Evolutionary conservation across 2,797 vertebrate species (phyloP).

Genomic region (Enteromius mattozi): DNA sequence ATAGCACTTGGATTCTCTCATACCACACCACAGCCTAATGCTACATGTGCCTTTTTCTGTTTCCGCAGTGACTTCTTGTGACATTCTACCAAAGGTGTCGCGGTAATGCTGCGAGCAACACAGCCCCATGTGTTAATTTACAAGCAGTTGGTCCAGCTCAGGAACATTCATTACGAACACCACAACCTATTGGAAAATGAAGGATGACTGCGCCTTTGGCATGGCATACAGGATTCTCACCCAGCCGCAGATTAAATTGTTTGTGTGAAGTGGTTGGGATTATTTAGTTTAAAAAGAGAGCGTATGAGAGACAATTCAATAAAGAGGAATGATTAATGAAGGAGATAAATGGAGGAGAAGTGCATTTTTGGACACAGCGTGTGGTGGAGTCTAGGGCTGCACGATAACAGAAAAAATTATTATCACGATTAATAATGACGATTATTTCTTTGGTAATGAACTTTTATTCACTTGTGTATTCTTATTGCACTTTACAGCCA

Average conservation of each 20-base stretch:
- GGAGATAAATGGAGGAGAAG: constrained; percentile 12
- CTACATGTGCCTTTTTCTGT: constrained; percentile 49
- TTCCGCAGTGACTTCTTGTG: constrained; percentile 64
- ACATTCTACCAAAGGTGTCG: neutral
- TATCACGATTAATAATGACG: too few relatives aligned
- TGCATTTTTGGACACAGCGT: neutral
- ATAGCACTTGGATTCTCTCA: constrained; percentile 36
- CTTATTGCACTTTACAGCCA: too few relatives aligned
- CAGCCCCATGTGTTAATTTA: constrained; percentile 65
- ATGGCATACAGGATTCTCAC: constrained; percentile 63
- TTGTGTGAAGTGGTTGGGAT: constrained; percentile 67
- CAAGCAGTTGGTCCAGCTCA: constrained; percentile 68
- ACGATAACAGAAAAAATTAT: too few relatives aligned
- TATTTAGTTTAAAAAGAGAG: constrained; percentile 66
- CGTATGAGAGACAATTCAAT: constrained; percentile 52
- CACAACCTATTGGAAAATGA: constrained; percentile 60
- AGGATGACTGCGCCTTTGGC: constrained; percentile 65
- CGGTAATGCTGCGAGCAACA: constrained; percentile 51
- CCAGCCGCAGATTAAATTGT: constrained; percentile 70
- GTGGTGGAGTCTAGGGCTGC: neutral
- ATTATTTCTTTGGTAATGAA: too few relatives aligned
- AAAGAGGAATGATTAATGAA: constrained; percentile 55
- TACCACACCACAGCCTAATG: constrained; percentile 1
- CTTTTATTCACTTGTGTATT: too few relatives aligned
- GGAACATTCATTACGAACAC: constrained; percentile 64